phyloP scores from a whole-genome alignment of 1,140 invertebrate species.

The Pogonus chalceus region DNA sequence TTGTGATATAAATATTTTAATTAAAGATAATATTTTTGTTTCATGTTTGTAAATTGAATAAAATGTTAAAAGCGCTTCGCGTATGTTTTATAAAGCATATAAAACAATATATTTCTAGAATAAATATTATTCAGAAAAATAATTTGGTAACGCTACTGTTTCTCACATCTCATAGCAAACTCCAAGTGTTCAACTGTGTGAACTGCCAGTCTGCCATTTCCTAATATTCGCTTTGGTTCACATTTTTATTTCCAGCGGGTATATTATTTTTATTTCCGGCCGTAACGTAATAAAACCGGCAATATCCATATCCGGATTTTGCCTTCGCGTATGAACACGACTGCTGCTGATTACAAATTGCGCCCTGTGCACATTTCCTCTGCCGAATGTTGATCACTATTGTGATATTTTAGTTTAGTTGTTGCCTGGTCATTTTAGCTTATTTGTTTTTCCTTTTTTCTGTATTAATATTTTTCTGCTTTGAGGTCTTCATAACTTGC shows the following conservation, averaged over 20 bases:
- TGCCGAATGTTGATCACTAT: neutral
- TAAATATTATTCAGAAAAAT: no score
- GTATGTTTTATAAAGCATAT: no score
- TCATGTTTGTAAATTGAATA: no score
- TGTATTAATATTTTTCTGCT: neutral
- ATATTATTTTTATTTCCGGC: slow-evolving; percentile 2
- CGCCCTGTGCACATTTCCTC: neutral
- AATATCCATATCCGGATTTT: slow-evolving; percentile 2
- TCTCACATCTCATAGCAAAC: neutral
- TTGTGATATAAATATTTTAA: no score
- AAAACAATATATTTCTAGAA: no score
- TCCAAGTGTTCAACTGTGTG: no score
- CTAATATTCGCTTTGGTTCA: neutral
- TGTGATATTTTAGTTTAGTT: neutral
- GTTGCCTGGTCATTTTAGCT: neutral
- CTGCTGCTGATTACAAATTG: neutral
- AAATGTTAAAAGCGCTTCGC: no score
- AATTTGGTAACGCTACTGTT: neutral
- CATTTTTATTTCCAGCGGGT: neutral
- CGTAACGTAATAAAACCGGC: slow-evolving; percentile 3
- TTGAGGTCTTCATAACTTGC: neutral
- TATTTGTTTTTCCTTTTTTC: neutral
- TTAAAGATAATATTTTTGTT: no score
- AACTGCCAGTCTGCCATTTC: no score
- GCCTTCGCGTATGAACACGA: neutral